Conservation (phyloP, 2,113 vertebrate species). For the Clinocottus analis region DNA sequence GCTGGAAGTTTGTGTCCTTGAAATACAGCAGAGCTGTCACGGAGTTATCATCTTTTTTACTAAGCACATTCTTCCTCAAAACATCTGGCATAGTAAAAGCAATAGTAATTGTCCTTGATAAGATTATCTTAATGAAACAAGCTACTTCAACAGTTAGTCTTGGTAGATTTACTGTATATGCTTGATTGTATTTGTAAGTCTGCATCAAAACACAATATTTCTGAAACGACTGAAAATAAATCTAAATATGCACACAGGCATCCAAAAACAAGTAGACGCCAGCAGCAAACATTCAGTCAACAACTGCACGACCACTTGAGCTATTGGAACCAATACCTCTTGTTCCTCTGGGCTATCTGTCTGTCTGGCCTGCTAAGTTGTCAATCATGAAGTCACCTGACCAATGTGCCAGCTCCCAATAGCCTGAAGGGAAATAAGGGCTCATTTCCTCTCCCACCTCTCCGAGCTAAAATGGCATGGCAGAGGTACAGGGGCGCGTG, state of each 20-base stretch:
- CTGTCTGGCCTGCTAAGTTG: slow-evolving; percentile 22
- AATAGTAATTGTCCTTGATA: not conserved
- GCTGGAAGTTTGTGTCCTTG: not conserved
- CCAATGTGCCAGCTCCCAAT: slow-evolving; percentile 32
- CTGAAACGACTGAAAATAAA: not conserved
- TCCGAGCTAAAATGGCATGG: slow-evolving; percentile 53
- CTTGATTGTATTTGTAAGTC: not conserved
- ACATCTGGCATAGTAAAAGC: not conserved
- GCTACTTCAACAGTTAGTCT: not conserved
- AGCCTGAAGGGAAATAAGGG: slow-evolving; percentile 38
- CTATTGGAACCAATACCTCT: slow-evolving; percentile 11
- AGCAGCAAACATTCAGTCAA: slow-evolving; percentile 16
- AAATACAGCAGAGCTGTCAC: not conserved
- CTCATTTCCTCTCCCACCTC: slow-evolving; percentile 17
- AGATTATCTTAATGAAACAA: not conserved
- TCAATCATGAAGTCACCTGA: slow-evolving; percentile 55
- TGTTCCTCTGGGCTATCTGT: slow-evolving; percentile 12
- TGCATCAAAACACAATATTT: not conserved
- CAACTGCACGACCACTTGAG: slow-evolving; percentile 11
- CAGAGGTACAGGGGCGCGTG: slow-evolving; percentile 23
- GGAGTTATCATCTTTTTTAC: no score
- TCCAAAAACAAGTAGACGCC: slow-evolving; percentile 31
- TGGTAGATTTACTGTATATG: not conserved
- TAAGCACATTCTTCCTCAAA: not conserved
- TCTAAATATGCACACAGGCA: slow-evolving; percentile 14